Base-by-base conservation (phyloP, 2,113 vertebrate genomes). In the Scomber colias region DNA sequence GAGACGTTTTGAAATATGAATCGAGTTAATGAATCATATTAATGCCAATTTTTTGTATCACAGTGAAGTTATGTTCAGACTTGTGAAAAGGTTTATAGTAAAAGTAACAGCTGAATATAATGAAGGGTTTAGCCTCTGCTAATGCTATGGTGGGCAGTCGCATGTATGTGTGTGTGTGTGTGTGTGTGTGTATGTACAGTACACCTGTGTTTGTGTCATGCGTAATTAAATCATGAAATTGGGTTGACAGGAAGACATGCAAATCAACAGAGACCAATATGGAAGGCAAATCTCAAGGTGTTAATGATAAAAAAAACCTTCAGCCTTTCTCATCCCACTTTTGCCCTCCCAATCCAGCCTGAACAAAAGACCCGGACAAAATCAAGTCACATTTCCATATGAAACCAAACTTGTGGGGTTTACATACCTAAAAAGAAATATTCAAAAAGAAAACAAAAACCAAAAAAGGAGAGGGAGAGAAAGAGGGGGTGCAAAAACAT, bases 341-440 rank as follows among this genome's bases (percentile, higher is more conserved):
- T 71, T 73, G 49, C 82, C 89, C 81, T 81, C 80, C 87, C 87
- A 90, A 79, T 87, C 60, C 70, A 65, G 70, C 66, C 74, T 80
- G 64, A 83, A 66, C 71, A 56, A 69, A 62, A 86, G 68, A 87
- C 60, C 82, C 44, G 50, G 68, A 85, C 69, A 71, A 79, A 84
- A 87, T 65, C 6, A 87, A 81, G 57, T 85, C 68, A 92, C 85
- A 86, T 66, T 82, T 91, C 90, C 87, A 93, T 90, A 93, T 93
- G 89, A 91, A 93, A 92, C 87, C 90, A 92, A 93, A 92, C 86
- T 84, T 86, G 87, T 92, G 91, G 90, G 89, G 88, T 93, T 94
- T 92, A 93, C 88, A 83, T 84, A 91, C 87, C 90, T 93, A 87
- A 90, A 90, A 90, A 80, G 24, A 88, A 83, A 84, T 55, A 71